Percentiles rank a stretch among this genome's conserved stretches.
Evolutionary conservation across 2,113 vertebrate species (phyloP).

Genomic region (Eptatretus burgeri): DNA sequence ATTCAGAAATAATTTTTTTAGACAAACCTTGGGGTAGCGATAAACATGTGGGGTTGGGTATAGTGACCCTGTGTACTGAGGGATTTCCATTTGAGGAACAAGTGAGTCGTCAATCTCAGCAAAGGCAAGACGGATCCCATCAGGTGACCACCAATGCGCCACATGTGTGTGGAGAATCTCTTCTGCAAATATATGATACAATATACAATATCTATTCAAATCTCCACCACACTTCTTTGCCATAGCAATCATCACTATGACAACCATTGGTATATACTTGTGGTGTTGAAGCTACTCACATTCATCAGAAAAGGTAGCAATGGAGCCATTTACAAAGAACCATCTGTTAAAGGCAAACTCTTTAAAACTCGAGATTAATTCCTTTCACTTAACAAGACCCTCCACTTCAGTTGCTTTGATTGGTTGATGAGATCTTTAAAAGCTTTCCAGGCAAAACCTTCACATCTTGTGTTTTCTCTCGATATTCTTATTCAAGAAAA

Average conservation of each 20-base stretch:
- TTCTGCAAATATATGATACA: conserved; percentile 15
- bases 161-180: conserved; percentile 22
- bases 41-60: conserved; percentile 26
- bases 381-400: too few relatives aligned
- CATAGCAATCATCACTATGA: not conserved
- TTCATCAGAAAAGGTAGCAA: not conserved
- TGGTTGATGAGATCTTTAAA: too few relatives aligned
- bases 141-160: conserved; percentile 34
- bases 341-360: not conserved
- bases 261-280: not conserved
- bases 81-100: conserved; percentile 34
- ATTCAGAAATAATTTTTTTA: too few relatives aligned
- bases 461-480: too few relatives aligned
- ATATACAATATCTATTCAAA: not conserved
- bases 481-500: too few relatives aligned
- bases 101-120: conserved; percentile 33
- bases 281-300: not conserved
- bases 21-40: conserved; percentile 30
- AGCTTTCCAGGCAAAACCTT: too few relatives aligned
- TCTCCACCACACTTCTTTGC: not conserved
- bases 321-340: not conserved
- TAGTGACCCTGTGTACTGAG: conserved; percentile 25
- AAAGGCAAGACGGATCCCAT: conserved; percentile 29
- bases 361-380: not conserved
- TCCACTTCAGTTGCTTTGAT: too few relatives aligned